Evolutionary conservation across 1,140 invertebrate genomes (phyloP).

Genomic region (Saccostrea cuccullata): DNA sequence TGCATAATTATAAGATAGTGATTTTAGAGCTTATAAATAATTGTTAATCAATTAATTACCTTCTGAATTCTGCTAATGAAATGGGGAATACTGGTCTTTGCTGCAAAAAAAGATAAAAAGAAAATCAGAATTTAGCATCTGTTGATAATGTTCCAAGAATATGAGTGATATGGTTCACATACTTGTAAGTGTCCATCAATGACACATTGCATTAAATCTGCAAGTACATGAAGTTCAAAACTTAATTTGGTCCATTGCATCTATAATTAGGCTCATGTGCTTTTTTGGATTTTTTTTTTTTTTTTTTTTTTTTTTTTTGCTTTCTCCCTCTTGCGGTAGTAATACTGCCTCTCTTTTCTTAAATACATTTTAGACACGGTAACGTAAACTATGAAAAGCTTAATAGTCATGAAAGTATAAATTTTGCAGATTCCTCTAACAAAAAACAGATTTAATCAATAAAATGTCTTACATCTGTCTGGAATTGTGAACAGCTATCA

Average conservation of each 20-base stretch:
- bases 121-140: too few relatives aligned
- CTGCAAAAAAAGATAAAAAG: background rate
- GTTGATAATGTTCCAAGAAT: too few relatives aligned
- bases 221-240: too few relatives aligned
- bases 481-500: too few relatives aligned
- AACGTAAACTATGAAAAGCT: too few relatives aligned
- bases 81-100: background rate
- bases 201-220: background rate
- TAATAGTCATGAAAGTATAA: too few relatives aligned
- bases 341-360: background rate
- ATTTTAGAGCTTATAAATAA: background rate
- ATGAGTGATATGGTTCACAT: background rate
- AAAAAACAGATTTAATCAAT: too few relatives aligned
- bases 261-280: background rate
- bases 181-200: background rate
- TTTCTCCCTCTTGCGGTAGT: background rate
- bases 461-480: too few relatives aligned
- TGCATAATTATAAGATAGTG: background rate
- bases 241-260: background rate
- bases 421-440: too few relatives aligned
- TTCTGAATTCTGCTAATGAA: background rate
- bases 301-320: conserved; percentile 16
- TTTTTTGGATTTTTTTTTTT: background rate
- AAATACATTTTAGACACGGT: too few relatives aligned
- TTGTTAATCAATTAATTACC: background rate